These are phyloP conservation scores for Hartigia nigra DNA, from an alignment of 2,888 invertebrate species.

Conservation along the genomic window DNA sequence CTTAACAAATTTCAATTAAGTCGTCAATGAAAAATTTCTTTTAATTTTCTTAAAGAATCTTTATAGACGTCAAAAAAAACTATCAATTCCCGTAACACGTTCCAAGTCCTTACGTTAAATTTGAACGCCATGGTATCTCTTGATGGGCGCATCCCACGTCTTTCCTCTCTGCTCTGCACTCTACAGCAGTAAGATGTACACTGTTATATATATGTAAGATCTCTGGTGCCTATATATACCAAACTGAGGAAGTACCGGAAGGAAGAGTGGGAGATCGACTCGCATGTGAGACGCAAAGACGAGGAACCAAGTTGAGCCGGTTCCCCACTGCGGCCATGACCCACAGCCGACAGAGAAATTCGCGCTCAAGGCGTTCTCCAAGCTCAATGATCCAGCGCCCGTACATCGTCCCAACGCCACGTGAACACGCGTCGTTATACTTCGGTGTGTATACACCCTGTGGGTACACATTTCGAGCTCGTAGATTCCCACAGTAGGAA, in stretches of 20 bases:
- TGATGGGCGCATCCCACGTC: slow-evolving; percentile 25
- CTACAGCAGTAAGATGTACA: slow-evolving; percentile 43
- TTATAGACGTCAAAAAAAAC: not conserved
- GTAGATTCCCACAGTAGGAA: not conserved
- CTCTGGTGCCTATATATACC: slow-evolving; percentile 55
- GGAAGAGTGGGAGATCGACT: slow-evolving; percentile 26
- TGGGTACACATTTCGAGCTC: not conserved
- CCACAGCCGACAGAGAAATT: slow-evolving; percentile 55
- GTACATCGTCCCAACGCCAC: not conserved
- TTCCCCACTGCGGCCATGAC: slow-evolving; percentile 46
- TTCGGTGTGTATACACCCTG: not conserved
- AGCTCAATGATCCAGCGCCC: slow-evolving; percentile 2
- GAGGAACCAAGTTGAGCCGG: slow-evolving; percentile 29
- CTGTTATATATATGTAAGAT: slow-evolving; percentile 59
- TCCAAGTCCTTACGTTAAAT: slow-evolving; percentile 43
- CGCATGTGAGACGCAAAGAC: slow-evolving; percentile 26
- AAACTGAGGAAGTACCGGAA: slow-evolving; percentile 50
- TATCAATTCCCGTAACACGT: not conserved
- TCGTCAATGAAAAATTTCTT: not conserved
- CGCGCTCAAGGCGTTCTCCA: slow-evolving; percentile 44
- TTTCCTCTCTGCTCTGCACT: slow-evolving; percentile 29
- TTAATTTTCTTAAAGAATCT: not conserved
- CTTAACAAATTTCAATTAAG: not conserved
- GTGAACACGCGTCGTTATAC: not conserved
- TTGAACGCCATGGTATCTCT: slow-evolving; percentile 41